Evolutionary conservation across 2,113 vertebrate species (phyloP).

Genomic region (Echinops telfairi): DNA sequence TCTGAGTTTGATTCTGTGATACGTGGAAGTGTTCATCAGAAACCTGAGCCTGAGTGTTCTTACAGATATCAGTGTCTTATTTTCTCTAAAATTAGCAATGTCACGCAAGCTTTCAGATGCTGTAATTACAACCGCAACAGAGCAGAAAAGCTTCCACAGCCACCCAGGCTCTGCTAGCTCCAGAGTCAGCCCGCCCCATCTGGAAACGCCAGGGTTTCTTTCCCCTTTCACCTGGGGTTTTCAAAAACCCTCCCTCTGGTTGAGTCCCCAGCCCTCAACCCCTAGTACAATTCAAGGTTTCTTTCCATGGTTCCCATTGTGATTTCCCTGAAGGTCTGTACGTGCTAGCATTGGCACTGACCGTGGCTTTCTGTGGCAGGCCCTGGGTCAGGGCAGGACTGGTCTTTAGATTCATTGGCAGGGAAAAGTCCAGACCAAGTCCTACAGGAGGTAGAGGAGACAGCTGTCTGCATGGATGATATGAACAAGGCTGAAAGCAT

Average conservation of each 20-base stretch:
- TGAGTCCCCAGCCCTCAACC: neutral
- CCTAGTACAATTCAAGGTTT: neutral
- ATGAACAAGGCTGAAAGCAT: neutral
- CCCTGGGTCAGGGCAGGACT: neutral
- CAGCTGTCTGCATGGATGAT: neutral
- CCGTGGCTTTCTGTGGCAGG: neutral
- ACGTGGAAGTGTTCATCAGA: constrained; percentile 80
- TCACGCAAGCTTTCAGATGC: constrained; percentile 87
- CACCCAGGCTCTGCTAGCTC: constrained; percentile 72
- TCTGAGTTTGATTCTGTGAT: constrained; percentile 81
- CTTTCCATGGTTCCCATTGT: neutral
- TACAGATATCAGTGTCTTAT: constrained; percentile 86
- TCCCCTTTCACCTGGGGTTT: constrained; percentile 54
- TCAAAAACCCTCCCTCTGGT: constrained; percentile 30
- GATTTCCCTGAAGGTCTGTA: neutral
- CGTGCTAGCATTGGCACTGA: neutral
- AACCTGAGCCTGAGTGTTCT: constrained; percentile 80
- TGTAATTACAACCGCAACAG: constrained; percentile 87
- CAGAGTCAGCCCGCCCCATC: constrained; percentile 72
- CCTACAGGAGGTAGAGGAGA: neutral
- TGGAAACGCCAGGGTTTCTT: constrained; percentile 72
- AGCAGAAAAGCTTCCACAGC: constrained; percentile 86
- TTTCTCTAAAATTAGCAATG: constrained; percentile 88
- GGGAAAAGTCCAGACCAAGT: neutral
- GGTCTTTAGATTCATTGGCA: neutral